Base-by-base conservation (phyloP, 2,797 vertebrate species). In the Erithacus rubecula region DNA sequence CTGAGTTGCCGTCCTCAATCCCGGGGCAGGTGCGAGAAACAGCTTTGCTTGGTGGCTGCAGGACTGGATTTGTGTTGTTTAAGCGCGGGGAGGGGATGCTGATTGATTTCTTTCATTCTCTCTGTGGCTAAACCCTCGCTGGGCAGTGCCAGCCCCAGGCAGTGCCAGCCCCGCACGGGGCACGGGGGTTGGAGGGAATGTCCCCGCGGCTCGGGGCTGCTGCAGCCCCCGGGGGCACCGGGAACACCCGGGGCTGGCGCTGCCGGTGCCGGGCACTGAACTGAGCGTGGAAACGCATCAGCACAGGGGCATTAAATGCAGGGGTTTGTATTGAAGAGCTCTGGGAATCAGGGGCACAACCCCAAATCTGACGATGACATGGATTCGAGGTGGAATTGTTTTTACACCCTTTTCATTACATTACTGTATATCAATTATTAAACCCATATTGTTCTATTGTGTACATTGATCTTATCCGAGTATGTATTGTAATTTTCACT, bases 11-110 rank as follows among this genome's bases (percentile, higher is more conserved):
- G 4, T 0, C n/a, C n/a, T n/a, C n/a, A n/a, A n/a, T n/a, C n/a
- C n/a, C n/a, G n/a, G n/a, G 3, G 36, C 19, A 1, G 15, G 19
- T 20, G 55, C 41, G 63, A 53, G 36, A 15, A 15, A 14, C 17
- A 5, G 0, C 49, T 37, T 3, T 0, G 3, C 60, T 46, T 1
- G 9, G 36, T 21, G 26, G 52, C 1, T 11, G 14, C 23, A 7
- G 62, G 18, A 9, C 19, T 3, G 27, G 21, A 5, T 52, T 60
- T n/a, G 11, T 11, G 13, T 5, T n/a, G n/a, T n/a, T n/a, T 12
- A 4, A 21, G 6, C 6, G 4, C 4, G 1, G 19, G 30, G 14
- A 63, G 37, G 8, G 6, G 11, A 23, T 4, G 4, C 4, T 15
- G 23, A 11, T n/a, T n/a, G n/a, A n/a, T n/a, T n/a, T 15, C 4